Conservation (phyloP, 2,888 invertebrate genomes). For the Diarsia mendica region DNA sequence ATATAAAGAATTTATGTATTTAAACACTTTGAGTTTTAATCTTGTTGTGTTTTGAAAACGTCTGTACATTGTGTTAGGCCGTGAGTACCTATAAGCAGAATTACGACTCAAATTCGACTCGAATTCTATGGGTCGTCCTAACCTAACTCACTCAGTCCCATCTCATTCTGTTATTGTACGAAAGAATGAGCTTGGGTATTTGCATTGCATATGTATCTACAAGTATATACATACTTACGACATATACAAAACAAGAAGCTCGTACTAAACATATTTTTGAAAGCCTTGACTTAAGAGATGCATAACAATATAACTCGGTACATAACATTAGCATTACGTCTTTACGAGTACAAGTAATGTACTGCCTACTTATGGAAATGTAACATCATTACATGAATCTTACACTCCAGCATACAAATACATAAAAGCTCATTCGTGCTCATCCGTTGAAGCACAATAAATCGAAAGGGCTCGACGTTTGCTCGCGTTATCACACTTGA, state of each 20-base stretch:
- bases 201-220: constrained; percentile 4
- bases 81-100: constrained; percentile 10
- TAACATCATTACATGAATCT: constrained; percentile 29
- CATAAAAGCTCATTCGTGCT: constrained; percentile 32
- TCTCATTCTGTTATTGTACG: not conserved
- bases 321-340: constrained; percentile 30
- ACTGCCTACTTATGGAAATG: constrained; percentile 40
- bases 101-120: constrained; percentile 30
- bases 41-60: not conserved
- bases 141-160: constrained; percentile 25
- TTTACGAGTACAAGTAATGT: constrained; percentile 33
- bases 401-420: constrained; percentile 16
- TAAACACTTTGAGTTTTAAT: constrained; percentile 7
- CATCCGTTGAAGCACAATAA: constrained; percentile 50
- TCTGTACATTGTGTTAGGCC: constrained; percentile 2
- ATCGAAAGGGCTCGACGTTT: constrained; percentile 53
- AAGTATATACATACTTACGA: not conserved
- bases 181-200: constrained; percentile 10
- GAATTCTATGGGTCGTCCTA: constrained; percentile 22
- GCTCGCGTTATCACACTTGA: constrained; percentile 70
- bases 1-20: constrained; percentile 20
- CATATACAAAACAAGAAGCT: not conserved
- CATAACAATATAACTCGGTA: constrained; percentile 25
- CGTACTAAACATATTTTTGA: constrained; percentile 11
- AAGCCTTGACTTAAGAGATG: constrained; percentile 13